Evolutionary conservation across 2,797 vertebrate genomes (phyloP), one percentile per base, ranked within the genome.

Genomic region (Helarctos malayanus): DNA sequence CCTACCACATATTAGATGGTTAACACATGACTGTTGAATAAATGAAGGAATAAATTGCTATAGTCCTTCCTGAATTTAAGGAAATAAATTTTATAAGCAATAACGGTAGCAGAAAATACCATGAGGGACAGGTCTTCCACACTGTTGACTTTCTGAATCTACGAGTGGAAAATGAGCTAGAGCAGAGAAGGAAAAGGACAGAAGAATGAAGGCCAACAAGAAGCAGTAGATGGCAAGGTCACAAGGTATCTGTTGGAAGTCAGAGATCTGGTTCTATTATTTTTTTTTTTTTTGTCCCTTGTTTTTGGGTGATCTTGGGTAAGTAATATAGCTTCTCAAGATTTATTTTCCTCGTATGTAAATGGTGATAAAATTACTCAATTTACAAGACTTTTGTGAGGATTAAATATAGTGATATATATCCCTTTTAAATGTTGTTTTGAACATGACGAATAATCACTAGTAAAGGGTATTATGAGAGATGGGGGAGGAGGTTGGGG

Each of bases 341-440:
- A 32, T 78, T 89, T 82, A 86, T 88, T 81, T 88, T 94, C 54
- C 57, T 85, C 35, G 59, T 79, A 65, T 93, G 1, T 63, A 85
- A 91, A 49, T 71, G 5, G 13, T 68, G 16, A 29, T 68, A 71
- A 41, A 41, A 93, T 68, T 41, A 81, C 3, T 52, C n/a, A 89
- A 45, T 79, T 79, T 57, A 83, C 94, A 89, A 73, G 38, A 85
- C 12, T 89, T 15, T 23, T 73, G 32, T 89, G 71, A 95, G 52
- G 32, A 91, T 94, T 90, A 91, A 86, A 95, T 89, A 3, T 6
- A 75, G n/a, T 71, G 57, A 54, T 63, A 85, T n/a, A n/a, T 16
- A 19, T 79, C 54, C 25, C 80, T 95, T n/a, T 59, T 79, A 65
- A 96, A 68, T 94, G 15, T 21, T 83, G 12, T 84, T 89, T 85